Evolutionary conservation across 1,140 invertebrate genomes (phyloP).

Genomic region (Maniola jurtina): DNA sequence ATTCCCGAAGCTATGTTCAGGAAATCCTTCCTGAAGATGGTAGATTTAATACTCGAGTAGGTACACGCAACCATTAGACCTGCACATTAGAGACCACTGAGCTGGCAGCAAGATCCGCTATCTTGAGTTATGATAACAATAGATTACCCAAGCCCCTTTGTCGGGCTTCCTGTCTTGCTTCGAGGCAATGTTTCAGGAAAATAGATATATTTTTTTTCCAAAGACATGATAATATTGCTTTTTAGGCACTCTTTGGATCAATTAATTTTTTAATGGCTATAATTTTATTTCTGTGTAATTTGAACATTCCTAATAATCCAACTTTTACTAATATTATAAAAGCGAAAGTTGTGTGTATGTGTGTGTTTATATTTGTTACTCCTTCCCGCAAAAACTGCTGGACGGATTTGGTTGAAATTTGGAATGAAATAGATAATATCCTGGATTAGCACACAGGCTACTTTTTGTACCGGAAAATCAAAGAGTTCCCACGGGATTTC

Average conservation of each 20-base stretch:
- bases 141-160: conserved; percentile 23
- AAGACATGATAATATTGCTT: not conserved
- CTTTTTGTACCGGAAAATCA: too few relatives aligned
- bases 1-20: not conserved
- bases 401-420: too few relatives aligned
- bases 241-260: too few relatives aligned
- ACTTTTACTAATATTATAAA: too few relatives aligned
- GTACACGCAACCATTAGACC: conserved; percentile 21
- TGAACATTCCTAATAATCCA: not conserved
- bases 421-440: too few relatives aligned
- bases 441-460: too few relatives aligned
- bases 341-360: too few relatives aligned
- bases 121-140: conserved; percentile 28
- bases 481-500: too few relatives aligned
- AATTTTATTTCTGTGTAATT: too few relatives aligned
- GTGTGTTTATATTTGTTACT: too few relatives aligned
- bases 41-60: not conserved
- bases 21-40: not conserved
- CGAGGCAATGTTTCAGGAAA: conserved; percentile 5
- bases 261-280: too few relatives aligned
- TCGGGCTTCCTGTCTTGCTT: conserved; percentile 7
- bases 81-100: conserved; percentile 14
- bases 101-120: conserved; percentile 9
- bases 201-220: not conserved
- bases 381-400: too few relatives aligned